Evolutionary conservation across 2,888 invertebrate species (phyloP).

Genomic region (Oscheius sp.): DNA sequence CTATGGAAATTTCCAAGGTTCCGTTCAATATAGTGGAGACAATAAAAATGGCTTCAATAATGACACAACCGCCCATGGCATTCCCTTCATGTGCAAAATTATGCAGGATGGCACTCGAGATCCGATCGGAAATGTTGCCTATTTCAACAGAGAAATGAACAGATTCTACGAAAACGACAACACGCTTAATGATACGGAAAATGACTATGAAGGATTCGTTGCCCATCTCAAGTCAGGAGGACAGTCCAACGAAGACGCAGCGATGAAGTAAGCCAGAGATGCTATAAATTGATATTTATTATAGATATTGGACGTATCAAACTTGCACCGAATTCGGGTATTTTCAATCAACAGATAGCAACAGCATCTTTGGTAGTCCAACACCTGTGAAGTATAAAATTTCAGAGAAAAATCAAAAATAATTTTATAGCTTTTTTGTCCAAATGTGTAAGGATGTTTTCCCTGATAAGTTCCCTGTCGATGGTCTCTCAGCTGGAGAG

Average conservation of each 20-base stretch:
- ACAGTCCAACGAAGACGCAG: not conserved
- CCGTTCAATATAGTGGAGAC: constrained; percentile 93
- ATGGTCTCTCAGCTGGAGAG: not conserved
- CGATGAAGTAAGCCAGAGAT: not conserved
- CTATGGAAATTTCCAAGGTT: constrained; percentile 84
- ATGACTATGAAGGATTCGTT: constrained; percentile 39
- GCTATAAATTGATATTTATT: not conserved
- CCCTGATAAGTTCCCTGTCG: constrained; percentile 11
- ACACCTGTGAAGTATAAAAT: constrained; percentile 56
- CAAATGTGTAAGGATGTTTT: constrained; percentile 59
- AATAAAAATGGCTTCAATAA: constrained; percentile 77
- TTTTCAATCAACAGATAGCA: constrained; percentile 84
- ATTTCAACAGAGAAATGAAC: constrained; percentile 73
- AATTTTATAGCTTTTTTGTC: constrained; percentile 47
- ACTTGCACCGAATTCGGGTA: constrained; percentile 96
- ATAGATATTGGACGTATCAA: constrained; percentile 89
- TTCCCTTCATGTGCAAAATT: constrained; percentile 74
- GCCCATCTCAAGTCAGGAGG: constrained; percentile 19
- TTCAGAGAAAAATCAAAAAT: not conserved
- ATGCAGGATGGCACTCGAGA: not conserved
- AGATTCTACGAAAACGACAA: constrained; percentile 34
- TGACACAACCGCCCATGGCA: constrained; percentile 76
- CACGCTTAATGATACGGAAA: constrained; percentile 34
- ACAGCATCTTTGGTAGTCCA: constrained; percentile 56
- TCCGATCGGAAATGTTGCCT: constrained; percentile 38